Evolutionary conservation across 1,140 invertebrate genomes (phyloP).

Genomic region (Drosophila watanabei): DNA sequence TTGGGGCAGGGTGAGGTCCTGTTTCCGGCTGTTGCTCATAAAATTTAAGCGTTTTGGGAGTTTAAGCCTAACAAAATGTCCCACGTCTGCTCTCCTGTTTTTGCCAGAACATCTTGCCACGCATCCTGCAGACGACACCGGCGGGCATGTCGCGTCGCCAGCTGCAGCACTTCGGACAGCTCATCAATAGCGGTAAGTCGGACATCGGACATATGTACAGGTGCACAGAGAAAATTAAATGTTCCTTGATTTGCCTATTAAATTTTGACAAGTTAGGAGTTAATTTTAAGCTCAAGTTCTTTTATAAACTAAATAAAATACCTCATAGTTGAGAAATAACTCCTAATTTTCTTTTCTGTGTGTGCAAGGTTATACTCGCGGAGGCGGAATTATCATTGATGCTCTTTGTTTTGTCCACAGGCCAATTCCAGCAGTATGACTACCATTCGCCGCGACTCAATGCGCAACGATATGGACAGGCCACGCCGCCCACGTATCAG

Average conservation of each 20-base stretch:
- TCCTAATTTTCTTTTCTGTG: neutral
- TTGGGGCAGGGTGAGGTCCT: constrained; percentile 21
- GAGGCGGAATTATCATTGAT: constrained; percentile 1
- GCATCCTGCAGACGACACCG: constrained; percentile 75
- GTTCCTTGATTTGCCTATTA: neutral
- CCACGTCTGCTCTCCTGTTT: constrained; percentile 26
- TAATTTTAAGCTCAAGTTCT: neutral
- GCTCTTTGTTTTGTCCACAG: constrained; percentile 37
- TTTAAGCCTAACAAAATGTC: constrained; percentile 51
- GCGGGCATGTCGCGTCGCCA: constrained; percentile 77
- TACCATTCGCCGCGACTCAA: constrained; percentile 59
- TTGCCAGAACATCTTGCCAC: constrained; percentile 66
- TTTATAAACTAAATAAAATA: neutral
- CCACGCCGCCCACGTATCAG: constrained; percentile 66
- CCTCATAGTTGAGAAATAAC: neutral
- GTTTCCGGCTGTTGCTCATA: constrained; percentile 55
- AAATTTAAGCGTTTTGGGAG: constrained; percentile 58
- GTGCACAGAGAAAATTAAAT: constrained; percentile 5
- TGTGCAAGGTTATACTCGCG: too few relatives aligned
- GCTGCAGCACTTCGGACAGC: constrained; percentile 74
- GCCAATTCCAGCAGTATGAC: constrained; percentile 76
- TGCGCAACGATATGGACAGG: constrained; percentile 50
- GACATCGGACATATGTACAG: constrained; percentile 15
- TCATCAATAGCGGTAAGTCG: constrained; percentile 76
- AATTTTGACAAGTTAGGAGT: neutral